Conservation (phyloP, 2,797 vertebrate genomes). For the Sus cebifrons region DNA sequence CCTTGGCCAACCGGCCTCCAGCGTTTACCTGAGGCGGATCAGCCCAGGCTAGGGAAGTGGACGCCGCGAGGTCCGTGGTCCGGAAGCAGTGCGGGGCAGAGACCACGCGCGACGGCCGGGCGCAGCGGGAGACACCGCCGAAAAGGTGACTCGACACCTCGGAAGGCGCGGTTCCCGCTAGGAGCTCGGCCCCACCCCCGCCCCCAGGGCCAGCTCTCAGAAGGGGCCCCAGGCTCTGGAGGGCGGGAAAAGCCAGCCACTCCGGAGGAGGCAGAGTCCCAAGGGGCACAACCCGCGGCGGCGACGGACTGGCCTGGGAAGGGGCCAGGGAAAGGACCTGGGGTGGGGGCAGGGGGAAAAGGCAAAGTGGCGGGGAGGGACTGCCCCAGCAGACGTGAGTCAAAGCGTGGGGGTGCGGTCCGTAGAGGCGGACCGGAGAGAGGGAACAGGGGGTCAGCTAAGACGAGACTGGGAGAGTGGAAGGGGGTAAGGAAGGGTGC, state of each 20-base stretch:
- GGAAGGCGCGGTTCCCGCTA: not conserved
- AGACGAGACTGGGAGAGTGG: not conserved
- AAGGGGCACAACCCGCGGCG: not conserved
- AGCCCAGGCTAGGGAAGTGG: not conserved
- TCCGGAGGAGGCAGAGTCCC: not conserved
- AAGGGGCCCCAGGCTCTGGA: not conserved
- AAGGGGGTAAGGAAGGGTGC: not conserved
- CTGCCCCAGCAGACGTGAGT: conserved; percentile 14
- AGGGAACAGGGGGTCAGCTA: not conserved
- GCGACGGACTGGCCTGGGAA: not conserved
- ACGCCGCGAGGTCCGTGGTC: not conserved
- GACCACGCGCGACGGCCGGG: not conserved
- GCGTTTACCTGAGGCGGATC: conserved; percentile 27
- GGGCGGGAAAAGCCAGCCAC: not conserved
- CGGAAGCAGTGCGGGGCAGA: not conserved
- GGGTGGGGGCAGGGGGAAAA: not conserved
- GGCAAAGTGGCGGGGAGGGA: conserved; percentile 9
- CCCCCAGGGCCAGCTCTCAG: not conserved
- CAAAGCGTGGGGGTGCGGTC: not conserved
- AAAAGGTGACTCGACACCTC: conserved; percentile 5
- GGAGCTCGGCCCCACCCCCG: not conserved
- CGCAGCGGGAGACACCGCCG: not conserved
- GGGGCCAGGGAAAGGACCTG: not conserved
- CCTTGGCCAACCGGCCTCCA: not conserved
- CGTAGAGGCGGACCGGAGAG: not conserved